These are phyloP conservation scores for Limenitis camilla DNA, from an alignment of 2,888 invertebrate species.

Conservation along the genomic window DNA sequence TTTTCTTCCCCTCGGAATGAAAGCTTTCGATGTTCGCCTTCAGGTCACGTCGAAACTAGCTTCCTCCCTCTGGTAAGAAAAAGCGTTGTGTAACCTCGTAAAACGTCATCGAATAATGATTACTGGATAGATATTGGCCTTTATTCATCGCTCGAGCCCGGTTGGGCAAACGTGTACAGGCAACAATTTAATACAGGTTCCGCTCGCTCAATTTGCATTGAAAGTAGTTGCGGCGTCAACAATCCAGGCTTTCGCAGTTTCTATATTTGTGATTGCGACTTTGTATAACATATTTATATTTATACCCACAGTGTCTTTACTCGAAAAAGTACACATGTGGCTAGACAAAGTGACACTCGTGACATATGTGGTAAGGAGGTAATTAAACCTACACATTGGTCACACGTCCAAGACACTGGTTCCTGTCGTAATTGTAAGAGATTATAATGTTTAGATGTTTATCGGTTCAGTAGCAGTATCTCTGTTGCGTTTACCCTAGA, in stretches of 20 bases:
- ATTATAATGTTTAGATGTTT: no score
- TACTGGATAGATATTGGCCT: neutral
- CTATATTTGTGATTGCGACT: slow-evolving; percentile 7
- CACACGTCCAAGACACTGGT: no score
- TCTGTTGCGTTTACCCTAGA: no score
- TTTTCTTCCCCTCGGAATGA: no score
- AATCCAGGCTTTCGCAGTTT: slow-evolving; percentile 10
- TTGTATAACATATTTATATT: slow-evolving; percentile 2
- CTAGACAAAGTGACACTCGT: no score
- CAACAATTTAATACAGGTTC: slow-evolving; percentile 30
- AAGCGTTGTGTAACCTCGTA: neutral
- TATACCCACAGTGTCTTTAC: neutral
- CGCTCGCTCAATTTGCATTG: slow-evolving; percentile 32
- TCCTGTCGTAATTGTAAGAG: no score
- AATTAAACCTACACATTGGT: no score
- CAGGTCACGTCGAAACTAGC: no score
- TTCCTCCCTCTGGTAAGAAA: neutral
- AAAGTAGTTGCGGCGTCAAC: slow-evolving; percentile 25
- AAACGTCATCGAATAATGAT: neutral
- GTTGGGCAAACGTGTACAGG: slow-evolving; percentile 12
- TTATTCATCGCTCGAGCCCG: neutral
- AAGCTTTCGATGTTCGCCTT: no score
- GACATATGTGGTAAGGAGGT: no score
- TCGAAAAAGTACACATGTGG: neutral
- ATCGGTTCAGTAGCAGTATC: no score